A percentile compares a stretch with the other conserved stretches of the same genome.
Conservation (phyloP, 2,797 vertebrate genomes). For the Lemur catta region DNA sequence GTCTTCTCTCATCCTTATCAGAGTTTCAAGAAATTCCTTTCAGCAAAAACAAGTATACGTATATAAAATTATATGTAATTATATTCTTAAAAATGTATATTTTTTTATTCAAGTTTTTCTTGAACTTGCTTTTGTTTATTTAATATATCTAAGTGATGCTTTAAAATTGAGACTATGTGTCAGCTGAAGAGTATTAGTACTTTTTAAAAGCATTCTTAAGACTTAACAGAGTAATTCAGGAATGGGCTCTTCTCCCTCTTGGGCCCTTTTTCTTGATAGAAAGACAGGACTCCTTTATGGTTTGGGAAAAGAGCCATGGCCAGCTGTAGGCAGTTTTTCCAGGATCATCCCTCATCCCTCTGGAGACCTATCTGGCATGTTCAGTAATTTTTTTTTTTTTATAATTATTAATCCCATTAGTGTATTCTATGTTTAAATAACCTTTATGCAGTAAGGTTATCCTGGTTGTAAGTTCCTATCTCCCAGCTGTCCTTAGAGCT, state of each 20-base stretch:
- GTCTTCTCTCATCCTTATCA: background rate
- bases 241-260: background rate
- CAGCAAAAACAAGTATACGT: background rate
- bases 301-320: background rate
- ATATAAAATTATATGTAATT: background rate
- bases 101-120: background rate
- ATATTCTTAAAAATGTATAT: background rate
- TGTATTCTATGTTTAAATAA: background rate
- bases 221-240: background rate
- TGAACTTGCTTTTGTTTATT: background rate
- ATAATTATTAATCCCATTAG: background rate
- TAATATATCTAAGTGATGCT: background rate
- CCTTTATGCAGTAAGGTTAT: background rate
- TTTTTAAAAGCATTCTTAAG: background rate
- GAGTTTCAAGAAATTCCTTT: constrained; percentile 9
- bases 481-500: background rate
- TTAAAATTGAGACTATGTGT: background rate
- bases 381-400: background rate
- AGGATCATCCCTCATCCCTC: background rate
- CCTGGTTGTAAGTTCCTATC: background rate
- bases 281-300: background rate
- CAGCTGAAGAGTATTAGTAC: background rate
- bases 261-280: background rate
- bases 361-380: background rate
- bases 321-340: background rate